Percentiles rank a stretch among this genome's conserved stretches.
These are phyloP conservation scores for Strigamia transsilvanica DNA, from an alignment of 2,888 invertebrate species.

Conservation along the genomic window DNA sequence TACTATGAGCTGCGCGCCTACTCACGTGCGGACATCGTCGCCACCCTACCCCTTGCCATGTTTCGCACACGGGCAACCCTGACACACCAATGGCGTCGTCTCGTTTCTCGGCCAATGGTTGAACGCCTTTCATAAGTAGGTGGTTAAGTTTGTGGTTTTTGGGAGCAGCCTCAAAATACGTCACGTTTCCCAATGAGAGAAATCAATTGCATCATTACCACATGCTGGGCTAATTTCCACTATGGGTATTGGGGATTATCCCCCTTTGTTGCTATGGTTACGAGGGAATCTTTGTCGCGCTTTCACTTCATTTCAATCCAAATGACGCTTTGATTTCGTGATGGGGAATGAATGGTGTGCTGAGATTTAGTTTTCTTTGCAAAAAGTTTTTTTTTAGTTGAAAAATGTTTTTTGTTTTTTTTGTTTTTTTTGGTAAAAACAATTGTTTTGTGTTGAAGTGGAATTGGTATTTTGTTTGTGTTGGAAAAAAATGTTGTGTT, in stretches of 20 bases:
- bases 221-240: slow-evolving; percentile 34
- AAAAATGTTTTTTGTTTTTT: background rate
- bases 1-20: slow-evolving; percentile 40
- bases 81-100: slow-evolving; percentile 48
- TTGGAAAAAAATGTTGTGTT: background rate
- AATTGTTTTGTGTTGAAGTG: background rate
- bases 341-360: background rate
- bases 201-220: slow-evolving; percentile 39
- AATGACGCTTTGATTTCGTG: background rate
- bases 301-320: background rate
- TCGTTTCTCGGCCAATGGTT: slow-evolving; percentile 44
- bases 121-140: slow-evolving; percentile 40
- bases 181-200: slow-evolving; percentile 45
- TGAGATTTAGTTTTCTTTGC: background rate
- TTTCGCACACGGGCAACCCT: slow-evolving; percentile 40
- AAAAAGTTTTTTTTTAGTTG: background rate
- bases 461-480: slow-evolving; percentile 8
- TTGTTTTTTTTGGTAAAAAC: background rate
- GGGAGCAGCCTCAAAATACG: slow-evolving; percentile 47
- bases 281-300: background rate
- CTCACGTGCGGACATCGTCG: slow-evolving; percentile 20
- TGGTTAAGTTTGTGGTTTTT: slow-evolving; percentile 39
- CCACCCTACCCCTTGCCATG: slow-evolving; percentile 29
- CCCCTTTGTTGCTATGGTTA: slow-evolving; percentile 29
- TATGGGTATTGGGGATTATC: slow-evolving; percentile 15